These are phyloP conservation scores for Melanocharis versteri DNA, from an alignment of 2,113 vertebrate species.

Conservation along the genomic window DNA sequence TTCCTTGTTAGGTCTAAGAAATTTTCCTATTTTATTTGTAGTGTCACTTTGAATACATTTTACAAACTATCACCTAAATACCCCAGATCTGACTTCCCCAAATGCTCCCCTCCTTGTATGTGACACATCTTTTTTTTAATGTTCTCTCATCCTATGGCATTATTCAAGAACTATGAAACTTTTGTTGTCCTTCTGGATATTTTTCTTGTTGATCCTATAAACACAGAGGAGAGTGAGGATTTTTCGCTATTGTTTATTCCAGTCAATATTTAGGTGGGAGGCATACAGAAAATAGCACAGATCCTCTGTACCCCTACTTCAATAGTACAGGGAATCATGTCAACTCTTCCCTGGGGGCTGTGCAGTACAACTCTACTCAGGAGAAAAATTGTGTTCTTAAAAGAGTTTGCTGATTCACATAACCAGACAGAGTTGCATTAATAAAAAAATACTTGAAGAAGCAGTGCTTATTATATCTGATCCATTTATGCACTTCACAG, in stretches of 20 bases:
- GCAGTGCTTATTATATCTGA: not conserved
- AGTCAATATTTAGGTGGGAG: not conserved
- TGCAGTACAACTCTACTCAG: not conserved
- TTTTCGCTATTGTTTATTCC: not conserved
- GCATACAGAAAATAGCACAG: not conserved
- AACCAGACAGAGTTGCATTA: not conserved
- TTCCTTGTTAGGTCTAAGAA: not conserved
- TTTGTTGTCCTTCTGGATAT: not conserved
- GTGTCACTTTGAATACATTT: not conserved
- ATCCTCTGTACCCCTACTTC: not conserved
- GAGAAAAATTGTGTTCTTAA: not conserved
- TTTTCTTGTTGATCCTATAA: not conserved
- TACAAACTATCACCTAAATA: not conserved
- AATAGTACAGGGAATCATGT: not conserved
- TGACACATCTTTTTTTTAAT: not conserved
- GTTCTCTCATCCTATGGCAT: not conserved
- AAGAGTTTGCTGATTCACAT: not conserved
- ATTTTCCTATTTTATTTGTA: not conserved
- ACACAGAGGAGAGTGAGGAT: not conserved
- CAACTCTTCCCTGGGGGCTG: not conserved
- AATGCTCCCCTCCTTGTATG: accelerated
- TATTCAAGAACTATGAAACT: not conserved
- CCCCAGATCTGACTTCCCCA: accelerated
- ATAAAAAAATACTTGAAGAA: not conserved
- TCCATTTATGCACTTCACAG: not conserved